Percentiles rank a stretch among this genome's conserved stretches.
phyloP scores from a whole-genome alignment of 1,140 invertebrate genomes.

The Heliothis subflexa region DNA sequence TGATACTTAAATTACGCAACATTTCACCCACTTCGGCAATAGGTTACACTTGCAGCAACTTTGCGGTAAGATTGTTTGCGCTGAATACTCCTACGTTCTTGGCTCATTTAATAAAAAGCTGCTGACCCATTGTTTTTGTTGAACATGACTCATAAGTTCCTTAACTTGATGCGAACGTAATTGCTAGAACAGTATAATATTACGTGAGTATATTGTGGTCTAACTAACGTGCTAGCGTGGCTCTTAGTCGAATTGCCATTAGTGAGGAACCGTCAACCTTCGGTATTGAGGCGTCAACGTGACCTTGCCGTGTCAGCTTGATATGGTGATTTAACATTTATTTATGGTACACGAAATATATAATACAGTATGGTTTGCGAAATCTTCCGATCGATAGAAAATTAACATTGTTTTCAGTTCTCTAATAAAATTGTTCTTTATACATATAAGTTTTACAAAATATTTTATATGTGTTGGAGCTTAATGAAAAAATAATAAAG shows the following conservation, averaged over 20 bases:
- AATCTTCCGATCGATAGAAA: slow-evolving; percentile 30
- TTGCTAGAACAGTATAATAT: slow-evolving; percentile 6
- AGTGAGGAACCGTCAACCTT: slow-evolving; percentile 34
- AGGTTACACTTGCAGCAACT: neutral
- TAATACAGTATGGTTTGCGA: slow-evolving; percentile 44
- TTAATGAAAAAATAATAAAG: no score
- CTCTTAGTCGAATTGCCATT: slow-evolving; percentile 37
- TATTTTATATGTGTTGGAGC: neutral
- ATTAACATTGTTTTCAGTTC: no score
- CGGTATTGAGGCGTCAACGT: slow-evolving; percentile 42
- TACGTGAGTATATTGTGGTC: slow-evolving; percentile 10
- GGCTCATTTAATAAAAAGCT: neutral
- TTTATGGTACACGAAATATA: slow-evolving; percentile 33
- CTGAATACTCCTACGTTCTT: neutral
- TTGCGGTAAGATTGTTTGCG: neutral
- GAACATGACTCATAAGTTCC: slow-evolving; percentile 28
- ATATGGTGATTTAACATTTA: slow-evolving; percentile 29
- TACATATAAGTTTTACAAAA: no score
- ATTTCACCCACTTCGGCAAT: neutral
- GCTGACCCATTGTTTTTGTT: slow-evolving; percentile 26
- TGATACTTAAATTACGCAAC: neutral
- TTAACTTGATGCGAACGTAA: neutral
- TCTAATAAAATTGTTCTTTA: no score
- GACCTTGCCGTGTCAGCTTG: slow-evolving; percentile 53
- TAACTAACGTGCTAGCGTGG: slow-evolving; percentile 20